A percentile compares a stretch with the other conserved stretches of the same genome.
phyloP scores from a whole-genome alignment of 2,888 invertebrate species.

The Nowickia ferox region DNA sequence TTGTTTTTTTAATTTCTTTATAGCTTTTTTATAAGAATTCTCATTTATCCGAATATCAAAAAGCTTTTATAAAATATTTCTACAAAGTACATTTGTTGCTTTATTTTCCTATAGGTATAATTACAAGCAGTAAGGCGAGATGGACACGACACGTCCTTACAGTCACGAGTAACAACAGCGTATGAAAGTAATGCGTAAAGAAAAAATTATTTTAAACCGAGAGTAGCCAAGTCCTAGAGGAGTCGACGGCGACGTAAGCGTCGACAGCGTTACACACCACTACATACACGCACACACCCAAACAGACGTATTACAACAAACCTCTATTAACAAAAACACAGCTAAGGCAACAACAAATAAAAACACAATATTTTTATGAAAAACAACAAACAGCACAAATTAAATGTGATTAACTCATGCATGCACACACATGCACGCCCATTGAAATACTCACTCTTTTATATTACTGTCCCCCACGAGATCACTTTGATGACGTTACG shows the following conservation, averaged over 20 bases:
- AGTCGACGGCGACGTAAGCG: conserved; percentile 57
- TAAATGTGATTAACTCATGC: conserved; percentile 13
- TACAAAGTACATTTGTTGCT: conserved; percentile 41
- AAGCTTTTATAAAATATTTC: conserved; percentile 59
- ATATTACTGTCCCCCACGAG: conserved; percentile 55
- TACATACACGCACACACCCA: conserved; percentile 45
- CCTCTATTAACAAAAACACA: conserved; percentile 26
- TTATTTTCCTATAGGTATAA: not conserved
- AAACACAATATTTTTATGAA: conserved; percentile 12
- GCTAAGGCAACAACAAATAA: conserved; percentile 15
- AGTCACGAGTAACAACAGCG: conserved; percentile 71
- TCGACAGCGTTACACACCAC: conserved; percentile 57
- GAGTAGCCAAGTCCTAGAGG: conserved; percentile 72
- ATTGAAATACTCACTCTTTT: conserved; percentile 17
- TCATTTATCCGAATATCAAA: conserved; percentile 22
- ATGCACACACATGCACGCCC: not conserved
- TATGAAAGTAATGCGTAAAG: conserved; percentile 72
- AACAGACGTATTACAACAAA: conserved; percentile 41
- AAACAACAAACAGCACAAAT: conserved; percentile 12
- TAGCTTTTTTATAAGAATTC: conserved; percentile 31
- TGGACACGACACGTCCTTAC: conserved; percentile 72
- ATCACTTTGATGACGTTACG: conserved; percentile 66
- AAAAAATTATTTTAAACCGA: conserved; percentile 71
- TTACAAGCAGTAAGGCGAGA: conserved; percentile 40
- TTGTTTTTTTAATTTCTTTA: conserved; percentile 36